These are phyloP conservation scores for Gavia stellata DNA, from an alignment of 2,113 vertebrate species.

Conservation along the genomic window DNA sequence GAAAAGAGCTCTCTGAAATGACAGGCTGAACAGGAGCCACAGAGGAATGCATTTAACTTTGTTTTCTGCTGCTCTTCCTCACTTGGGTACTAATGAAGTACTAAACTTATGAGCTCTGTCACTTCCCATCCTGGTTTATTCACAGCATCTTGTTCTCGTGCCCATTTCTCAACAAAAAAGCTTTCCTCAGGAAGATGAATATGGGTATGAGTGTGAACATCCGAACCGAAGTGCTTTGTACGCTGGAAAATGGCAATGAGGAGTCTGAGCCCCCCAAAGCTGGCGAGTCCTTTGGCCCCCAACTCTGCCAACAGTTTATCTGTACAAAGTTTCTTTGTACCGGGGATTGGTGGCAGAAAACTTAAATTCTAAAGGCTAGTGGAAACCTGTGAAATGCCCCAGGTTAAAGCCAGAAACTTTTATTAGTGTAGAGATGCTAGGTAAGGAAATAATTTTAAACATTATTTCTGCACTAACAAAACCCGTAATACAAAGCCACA, in stretches of 20 bases:
- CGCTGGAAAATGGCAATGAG: background rate
- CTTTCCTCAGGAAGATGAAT: background rate
- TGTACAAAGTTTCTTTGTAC: background rate
- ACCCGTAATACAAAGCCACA: background rate
- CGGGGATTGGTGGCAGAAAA: background rate
- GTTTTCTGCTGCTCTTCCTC: background rate
- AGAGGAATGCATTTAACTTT: background rate
- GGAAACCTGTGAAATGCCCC: background rate
- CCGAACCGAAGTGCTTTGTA: background rate
- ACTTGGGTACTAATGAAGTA: conserved; percentile 46
- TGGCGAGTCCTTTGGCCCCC: rapidly evolving
- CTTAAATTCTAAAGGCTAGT: background rate
- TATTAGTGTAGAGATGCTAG: background rate
- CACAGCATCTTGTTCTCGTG: background rate
- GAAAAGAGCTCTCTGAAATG: background rate
- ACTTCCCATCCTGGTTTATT: background rate
- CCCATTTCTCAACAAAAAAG: background rate
- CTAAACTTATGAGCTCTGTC: background rate
- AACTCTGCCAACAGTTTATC: background rate
- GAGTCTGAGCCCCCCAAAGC: background rate
- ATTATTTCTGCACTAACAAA: background rate
- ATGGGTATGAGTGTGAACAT: background rate
- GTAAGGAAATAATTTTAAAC: background rate
- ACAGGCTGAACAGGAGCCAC: background rate
- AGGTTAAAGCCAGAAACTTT: background rate